phyloP scores from a whole-genome alignment of 2,113 vertebrate genomes.

The Trogon melanurus region DNA sequence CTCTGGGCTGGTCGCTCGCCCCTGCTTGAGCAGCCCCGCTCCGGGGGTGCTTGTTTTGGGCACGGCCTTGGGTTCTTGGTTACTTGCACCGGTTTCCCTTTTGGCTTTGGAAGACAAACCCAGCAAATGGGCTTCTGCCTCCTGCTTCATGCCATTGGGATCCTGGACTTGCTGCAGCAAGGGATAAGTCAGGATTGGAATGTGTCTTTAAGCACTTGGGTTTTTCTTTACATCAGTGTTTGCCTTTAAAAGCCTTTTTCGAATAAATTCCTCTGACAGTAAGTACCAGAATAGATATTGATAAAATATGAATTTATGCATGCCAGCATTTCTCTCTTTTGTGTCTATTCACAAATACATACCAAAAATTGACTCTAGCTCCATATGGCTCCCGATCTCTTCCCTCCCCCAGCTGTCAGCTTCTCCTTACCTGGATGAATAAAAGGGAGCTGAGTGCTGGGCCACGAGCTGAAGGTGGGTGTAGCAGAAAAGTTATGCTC shows the following conservation, averaged over 20 bases:
- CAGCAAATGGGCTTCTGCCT: not conserved
- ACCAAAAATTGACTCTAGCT: not conserved
- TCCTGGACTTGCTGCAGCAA: not conserved
- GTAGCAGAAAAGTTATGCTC: not conserved
- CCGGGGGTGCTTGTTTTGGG: not conserved
- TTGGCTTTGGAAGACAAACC: not conserved
- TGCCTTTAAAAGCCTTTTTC: not conserved
- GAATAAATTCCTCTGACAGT: slow-evolving; percentile 21
- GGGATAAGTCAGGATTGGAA: not conserved
- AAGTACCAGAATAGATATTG: not conserved
- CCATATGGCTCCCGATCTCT: slow-evolving; percentile 32
- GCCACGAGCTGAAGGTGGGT: not conserved
- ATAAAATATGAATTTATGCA: slow-evolving; percentile 54
- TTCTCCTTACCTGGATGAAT: slow-evolving; percentile 29
- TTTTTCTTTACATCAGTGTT: not conserved
- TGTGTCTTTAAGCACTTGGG: not conserved
- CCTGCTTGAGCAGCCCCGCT: accelerated
- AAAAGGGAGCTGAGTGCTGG: not conserved
- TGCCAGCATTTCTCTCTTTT: slow-evolving; percentile 31
- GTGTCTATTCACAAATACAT: slow-evolving; percentile 41
- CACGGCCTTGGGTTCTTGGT: not conserved
- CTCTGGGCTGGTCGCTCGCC: not conserved
- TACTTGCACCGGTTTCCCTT: not conserved
- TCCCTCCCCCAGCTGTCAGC: not conserved
- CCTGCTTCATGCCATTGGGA: accelerated